Percentiles rank a stretch among this genome's conserved stretches.
Evolutionary conservation across 2,113 vertebrate genomes (phyloP).

Genomic region (Cebidichthys violaceus): DNA sequence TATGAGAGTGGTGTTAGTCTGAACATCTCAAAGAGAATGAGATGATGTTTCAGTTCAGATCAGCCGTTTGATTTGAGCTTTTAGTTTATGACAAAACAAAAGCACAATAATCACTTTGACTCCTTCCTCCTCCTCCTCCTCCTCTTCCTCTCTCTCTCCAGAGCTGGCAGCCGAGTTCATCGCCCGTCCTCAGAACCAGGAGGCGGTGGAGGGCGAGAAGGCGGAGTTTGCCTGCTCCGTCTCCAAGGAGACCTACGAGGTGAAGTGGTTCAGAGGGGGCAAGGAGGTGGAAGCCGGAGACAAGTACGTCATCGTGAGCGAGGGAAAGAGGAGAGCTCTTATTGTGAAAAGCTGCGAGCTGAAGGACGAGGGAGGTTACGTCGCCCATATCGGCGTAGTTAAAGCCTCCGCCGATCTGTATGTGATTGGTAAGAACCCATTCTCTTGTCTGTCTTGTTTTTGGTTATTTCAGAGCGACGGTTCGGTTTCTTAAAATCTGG

Average conservation of each 20-base stretch:
- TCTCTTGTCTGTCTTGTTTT: background rate
- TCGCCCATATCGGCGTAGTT: slow-evolving; percentile 87
- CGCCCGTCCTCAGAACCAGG: slow-evolving; percentile 92
- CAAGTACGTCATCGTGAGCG: slow-evolving; percentile 90
- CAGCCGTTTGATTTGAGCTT: too few relatives aligned
- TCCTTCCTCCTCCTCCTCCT: background rate
- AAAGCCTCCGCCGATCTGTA: slow-evolving; percentile 90
- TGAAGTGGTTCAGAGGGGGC: slow-evolving; percentile 91
- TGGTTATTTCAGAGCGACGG: accelerated
- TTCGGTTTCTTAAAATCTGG: background rate
- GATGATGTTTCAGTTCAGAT: background rate
- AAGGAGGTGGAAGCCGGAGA: slow-evolving; percentile 87
- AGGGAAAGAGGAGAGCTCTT: slow-evolving; percentile 92
- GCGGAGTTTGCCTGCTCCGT: slow-evolving; percentile 95
- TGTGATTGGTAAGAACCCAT: slow-evolving; percentile 89
- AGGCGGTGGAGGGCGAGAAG: slow-evolving; percentile 95
- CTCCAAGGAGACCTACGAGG: slow-evolving; percentile 92
- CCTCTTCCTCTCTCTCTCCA: slow-evolving; percentile 67
- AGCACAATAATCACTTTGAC: background rate
- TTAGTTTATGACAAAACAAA: background rate
- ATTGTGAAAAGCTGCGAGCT: slow-evolving; percentile 88
- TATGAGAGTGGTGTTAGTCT: background rate
- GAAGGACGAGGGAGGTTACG: slow-evolving; percentile 91
- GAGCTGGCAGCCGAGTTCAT: slow-evolving; percentile 98
- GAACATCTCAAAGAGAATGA: background rate